Evolutionary conservation across 2,113 vertebrate species (phyloP), one percentile per base, ranked within the genome.

Genomic region (Brachypodius melanocephalos): DNA sequence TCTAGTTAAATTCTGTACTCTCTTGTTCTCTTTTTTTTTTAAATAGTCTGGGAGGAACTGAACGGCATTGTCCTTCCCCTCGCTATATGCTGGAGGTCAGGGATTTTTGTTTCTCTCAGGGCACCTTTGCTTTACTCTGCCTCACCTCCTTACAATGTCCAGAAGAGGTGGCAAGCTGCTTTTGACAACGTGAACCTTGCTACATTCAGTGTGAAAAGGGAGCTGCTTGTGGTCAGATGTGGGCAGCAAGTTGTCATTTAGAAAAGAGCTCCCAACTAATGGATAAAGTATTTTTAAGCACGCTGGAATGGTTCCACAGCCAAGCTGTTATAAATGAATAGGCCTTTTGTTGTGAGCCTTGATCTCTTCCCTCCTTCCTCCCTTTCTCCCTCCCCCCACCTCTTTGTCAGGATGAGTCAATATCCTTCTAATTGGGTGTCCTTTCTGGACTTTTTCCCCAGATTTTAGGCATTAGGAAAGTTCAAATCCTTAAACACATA

Each of bases 271-370:
- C 34, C 91, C 68, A 82, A 26, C 63, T 90, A 91, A 93, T 77
- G 48, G 94, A 84, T 94, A 58, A 81, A 77, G 62, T 96, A 95
- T 95, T 97, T 96, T 96, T 86, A 97, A 97, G 92, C 91, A 79
- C 40, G 79, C 62, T 93, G 85, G 92, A 93, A 93, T 48, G 72
- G 49, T 78, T 97, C 95, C 95, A 96, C 71, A 95, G 96, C 83
- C 85, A 95, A 96, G 90, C 83, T 92, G 87, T 92, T 95, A 95
- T 43, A 94, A 94, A 93, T 94, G 93, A 97, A 97, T 93, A 84
- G 95, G 43, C 80, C 69, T 94, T 96, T 97, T 96, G 95, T 96
- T 95, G 87, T 86, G 66, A 93, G 85, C 82, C 94, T 96, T 96
- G 90, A 96, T 96, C 91, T 94, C 68, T 88, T 93, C 93, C 90